Evolutionary conservation across 1,140 invertebrate species (phyloP).

Genomic region (Rhynchophorus ferrugineus): DNA sequence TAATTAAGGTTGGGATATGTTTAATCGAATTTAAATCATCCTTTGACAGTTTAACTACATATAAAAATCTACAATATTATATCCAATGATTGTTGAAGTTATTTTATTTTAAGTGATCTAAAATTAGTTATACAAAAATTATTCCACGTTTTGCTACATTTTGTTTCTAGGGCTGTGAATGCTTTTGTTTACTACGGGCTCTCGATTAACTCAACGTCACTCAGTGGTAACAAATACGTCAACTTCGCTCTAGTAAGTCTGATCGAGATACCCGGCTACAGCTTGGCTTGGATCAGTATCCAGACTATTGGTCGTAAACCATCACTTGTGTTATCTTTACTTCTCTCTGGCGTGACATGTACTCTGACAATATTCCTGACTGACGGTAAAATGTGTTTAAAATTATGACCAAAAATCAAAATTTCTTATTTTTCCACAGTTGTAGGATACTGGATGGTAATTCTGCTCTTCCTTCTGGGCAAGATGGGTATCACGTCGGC

Average conservation of each 20-base stretch:
- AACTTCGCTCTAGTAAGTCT: slow-evolving; percentile 52
- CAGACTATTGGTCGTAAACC: slow-evolving; percentile 47
- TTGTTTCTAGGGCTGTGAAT: slow-evolving; percentile 59
- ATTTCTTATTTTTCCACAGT: slow-evolving; percentile 1
- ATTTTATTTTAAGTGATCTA: too few relatives aligned
- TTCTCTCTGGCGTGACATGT: slow-evolving; percentile 51
- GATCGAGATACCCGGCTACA: slow-evolving; percentile 55
- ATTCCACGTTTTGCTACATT: too few relatives aligned
- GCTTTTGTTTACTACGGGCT: slow-evolving; percentile 66
- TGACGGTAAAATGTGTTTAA: slow-evolving; percentile 8
- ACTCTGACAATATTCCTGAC: slow-evolving; percentile 41
- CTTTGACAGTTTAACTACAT: too few relatives aligned
- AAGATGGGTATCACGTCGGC: slow-evolving; percentile 56
- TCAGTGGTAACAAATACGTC: slow-evolving; percentile 57
- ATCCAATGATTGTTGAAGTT: too few relatives aligned
- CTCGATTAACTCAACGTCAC: slow-evolving; percentile 57
- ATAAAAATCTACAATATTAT: too few relatives aligned
- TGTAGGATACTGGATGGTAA: slow-evolving; percentile 43
- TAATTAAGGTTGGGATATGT: too few relatives aligned
- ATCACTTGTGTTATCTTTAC: slow-evolving; percentile 32
- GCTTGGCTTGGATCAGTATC: slow-evolving; percentile 45
- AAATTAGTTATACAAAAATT: too few relatives aligned
- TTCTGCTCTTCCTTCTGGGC: slow-evolving; percentile 53
- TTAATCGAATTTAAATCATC: too few relatives aligned
- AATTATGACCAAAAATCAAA: background rate